These are phyloP conservation scores for Xerus inauris DNA, from an alignment of 2,113 vertebrate genomes.

Conservation along the genomic window DNA sequence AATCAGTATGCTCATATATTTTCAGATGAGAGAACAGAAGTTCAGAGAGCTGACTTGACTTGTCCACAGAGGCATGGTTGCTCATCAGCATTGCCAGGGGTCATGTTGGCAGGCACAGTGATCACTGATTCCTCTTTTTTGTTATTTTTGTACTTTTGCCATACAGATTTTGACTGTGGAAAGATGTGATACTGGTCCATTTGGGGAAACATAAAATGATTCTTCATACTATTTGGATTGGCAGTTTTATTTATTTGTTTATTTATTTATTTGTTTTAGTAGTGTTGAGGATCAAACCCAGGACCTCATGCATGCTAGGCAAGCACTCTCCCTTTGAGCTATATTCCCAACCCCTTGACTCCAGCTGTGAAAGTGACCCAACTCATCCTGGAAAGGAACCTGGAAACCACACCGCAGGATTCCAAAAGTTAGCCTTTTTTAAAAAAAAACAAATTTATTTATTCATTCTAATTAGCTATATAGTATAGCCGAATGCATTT, in stretches of 20 bases:
- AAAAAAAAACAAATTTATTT: no score
- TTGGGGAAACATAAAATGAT: not conserved
- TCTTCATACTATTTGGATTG: not conserved
- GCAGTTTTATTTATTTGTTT: no score
- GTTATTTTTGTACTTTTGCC: not conserved
- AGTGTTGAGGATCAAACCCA: no score
- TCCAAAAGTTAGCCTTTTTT: slow-evolving; percentile 2
- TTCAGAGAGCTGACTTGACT: not conserved
- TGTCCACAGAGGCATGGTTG: not conserved
- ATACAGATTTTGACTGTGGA: not conserved
- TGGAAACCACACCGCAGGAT: not conserved
- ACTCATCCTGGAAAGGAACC: not conserved
- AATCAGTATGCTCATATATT: not conserved
- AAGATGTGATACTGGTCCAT: not conserved
- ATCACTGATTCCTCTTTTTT: not conserved
- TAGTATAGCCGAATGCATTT: no score
- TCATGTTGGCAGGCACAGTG: not conserved
- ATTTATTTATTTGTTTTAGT: no score
- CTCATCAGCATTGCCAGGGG: not conserved
- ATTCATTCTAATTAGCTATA: no score
- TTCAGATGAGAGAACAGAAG: not conserved
- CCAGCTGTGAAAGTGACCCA: not conserved
- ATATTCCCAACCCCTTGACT: not conserved
- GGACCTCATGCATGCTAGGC: no score
- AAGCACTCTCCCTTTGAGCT: no score